Base-by-base conservation (phyloP, 1,140 invertebrate species). In the Rhagoletis pomonella region DNA sequence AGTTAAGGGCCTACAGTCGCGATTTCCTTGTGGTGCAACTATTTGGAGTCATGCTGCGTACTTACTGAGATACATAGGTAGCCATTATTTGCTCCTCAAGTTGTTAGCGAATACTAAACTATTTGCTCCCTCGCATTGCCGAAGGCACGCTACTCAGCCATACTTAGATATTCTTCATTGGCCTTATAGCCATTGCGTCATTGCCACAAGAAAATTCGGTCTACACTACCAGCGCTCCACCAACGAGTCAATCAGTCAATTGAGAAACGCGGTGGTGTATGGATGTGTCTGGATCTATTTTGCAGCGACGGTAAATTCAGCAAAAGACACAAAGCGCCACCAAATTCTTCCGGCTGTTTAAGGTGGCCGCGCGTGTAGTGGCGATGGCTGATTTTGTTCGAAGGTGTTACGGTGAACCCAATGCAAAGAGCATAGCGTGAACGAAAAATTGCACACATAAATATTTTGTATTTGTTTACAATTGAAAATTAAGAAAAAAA, bases 401-500 rank as follows among this genome's bases (percentile, higher is more conserved):
- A 29, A 29, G 6, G n/a, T 55, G 5, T 29, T 29, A n/a, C 14
- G 47, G 3, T 55, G n/a, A 55, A 17, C 6, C 47, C 19, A 17
- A n/a, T 55, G n/a, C 4, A 81, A 55, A 81, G 29, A 19, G 19
- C 6, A 81, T 58, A 42, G 4, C 7, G 55, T 19, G 55, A 9
- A 55, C n/a, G 17, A 81, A 19, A 29, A 77, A 81, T 55, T 19
- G 19, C 73, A 29, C 29, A 29, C 29, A 29, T 29, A 29, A 29
- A 81, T 58, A 81, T 81, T 81, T 55, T 50, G 12, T 55, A 81
- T 81, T 81, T 81, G 47, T 58, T 81, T 81, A 81, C n/a, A 58
- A 39, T 55, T 81, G 47, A 55, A 50, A 81, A 10, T 55, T 55
- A n/a, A 14, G 29, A 81, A 81, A 55, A 29, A 29, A 29, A 29